These are phyloP conservation scores for Myotis brandtii DNA, from an alignment of 2,113 vertebrate genomes.

Conservation along the genomic window DNA sequence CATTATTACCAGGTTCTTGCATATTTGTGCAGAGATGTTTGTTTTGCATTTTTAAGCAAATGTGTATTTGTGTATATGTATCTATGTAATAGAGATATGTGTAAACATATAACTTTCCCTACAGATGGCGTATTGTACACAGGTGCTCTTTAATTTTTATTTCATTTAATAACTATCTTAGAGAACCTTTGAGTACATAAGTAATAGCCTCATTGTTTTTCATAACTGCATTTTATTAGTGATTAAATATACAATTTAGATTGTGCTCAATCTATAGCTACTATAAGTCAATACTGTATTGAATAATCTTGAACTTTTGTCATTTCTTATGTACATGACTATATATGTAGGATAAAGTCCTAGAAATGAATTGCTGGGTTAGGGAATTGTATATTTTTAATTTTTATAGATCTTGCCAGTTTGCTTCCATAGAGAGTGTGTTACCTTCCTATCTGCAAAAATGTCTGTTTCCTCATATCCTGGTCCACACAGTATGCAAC, in stretches of 20 bases:
- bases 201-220: background rate
- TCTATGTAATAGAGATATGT: background rate
- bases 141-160: conserved; percentile 5
- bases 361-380: background rate
- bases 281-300: background rate
- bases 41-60: conserved; percentile 1
- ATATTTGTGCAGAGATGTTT: background rate
- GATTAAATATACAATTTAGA: background rate
- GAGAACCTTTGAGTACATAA: background rate
- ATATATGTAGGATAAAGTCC: background rate
- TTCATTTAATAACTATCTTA: background rate
- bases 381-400: conserved; percentile 28
- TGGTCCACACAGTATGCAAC: background rate
- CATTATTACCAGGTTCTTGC: background rate
- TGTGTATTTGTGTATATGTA: background rate
- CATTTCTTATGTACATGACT: background rate
- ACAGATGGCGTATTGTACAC: background rate
- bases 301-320: background rate
- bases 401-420: background rate
- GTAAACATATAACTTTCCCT: background rate
- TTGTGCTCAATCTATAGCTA: background rate
- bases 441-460: conserved; percentile 1
- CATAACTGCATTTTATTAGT: background rate
- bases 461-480: background rate
- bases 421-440: background rate